Base-by-base conservation (phyloP, 2,888 invertebrate species). In the Sinelater perroti region DNA sequence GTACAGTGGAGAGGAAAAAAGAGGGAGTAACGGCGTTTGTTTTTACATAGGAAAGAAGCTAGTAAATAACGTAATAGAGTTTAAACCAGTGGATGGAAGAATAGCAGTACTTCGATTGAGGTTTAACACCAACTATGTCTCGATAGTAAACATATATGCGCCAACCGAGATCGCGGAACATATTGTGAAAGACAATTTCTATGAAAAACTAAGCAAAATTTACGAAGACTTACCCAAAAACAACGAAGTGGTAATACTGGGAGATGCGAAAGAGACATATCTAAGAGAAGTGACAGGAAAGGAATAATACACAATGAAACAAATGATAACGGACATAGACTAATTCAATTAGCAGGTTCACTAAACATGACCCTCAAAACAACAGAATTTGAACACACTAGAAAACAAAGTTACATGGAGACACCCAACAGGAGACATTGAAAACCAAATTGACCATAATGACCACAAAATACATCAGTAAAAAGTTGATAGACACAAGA, bases 1-100 rank as follows among this genome's bases (percentile, higher is more conserved):
- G 16, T 33, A 33, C 8, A 33, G 33, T 33, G 33, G 33, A 33
- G 33, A 10, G 8, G 11, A 33, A 33, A 33, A 33, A 33, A 13
- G 16, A 33, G 33, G 33, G 16, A 16, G 14, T 14, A 10, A 33
- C 8, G 33, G 11, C 13, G 8, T 33, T 14, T 6, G 14, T 13
- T 33, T 33, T 16, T 33, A 33, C 14, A 16, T 33, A 14, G 16
- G 2, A 33, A 33, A 13, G 2, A n/a, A n/a, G n/a, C n/a, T n/a
- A n/a, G n/a, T n/a, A n/a, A n/a, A n/a, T n/a, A n/a, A n/a, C n/a
- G n/a, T n/a, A n/a, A n/a, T n/a, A n/a, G n/a, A n/a, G n/a, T n/a
- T n/a, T n/a, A n/a, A n/a, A n/a, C n/a, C n/a, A n/a, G n/a, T n/a
- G n/a, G n/a, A n/a, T n/a, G n/a, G n/a, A n/a, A n/a, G n/a, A n/a